Conservation (phyloP, 1,140 invertebrate genomes). For the Chelonus insularis region DNA sequence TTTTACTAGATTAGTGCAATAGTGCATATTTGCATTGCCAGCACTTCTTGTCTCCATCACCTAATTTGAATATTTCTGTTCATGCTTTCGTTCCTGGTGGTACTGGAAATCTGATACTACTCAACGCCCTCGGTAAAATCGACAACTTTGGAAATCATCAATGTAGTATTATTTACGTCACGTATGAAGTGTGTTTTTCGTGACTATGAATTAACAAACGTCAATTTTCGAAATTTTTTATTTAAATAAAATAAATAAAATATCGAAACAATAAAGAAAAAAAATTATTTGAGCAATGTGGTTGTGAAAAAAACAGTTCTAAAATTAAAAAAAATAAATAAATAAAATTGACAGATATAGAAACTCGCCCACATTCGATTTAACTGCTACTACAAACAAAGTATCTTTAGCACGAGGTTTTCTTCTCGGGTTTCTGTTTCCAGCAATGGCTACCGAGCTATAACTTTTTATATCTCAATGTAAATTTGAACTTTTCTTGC, state of each 20-base stretch:
- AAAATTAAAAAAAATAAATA: neutral
- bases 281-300: too few relatives aligned
- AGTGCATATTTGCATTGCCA: slow-evolving; percentile 19
- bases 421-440: neutral
- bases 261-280: neutral
- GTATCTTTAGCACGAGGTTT: slow-evolving; percentile 27
- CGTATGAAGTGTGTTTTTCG: slow-evolving; percentile 17
- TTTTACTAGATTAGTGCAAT: slow-evolving; percentile 17
- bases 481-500: neutral
- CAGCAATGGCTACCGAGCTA: neutral
- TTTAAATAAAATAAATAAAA: neutral
- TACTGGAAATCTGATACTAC: slow-evolving; percentile 30
- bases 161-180: slow-evolving; percentile 18
- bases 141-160: slow-evolving; percentile 16
- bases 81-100: slow-evolving; percentile 22
- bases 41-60: slow-evolving; percentile 8
- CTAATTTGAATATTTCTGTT: slow-evolving; percentile 31
- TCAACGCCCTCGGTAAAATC: slow-evolving; percentile 12
- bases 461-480: slow-evolving; percentile 11
- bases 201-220: slow-evolving; percentile 20
- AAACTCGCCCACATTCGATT: slow-evolving; percentile 30
- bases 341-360: slow-evolving; percentile 26
- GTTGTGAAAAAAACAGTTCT: too few relatives aligned
- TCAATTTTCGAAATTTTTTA: too few relatives aligned
- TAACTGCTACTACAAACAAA: slow-evolving; percentile 15